Evolutionary conservation across 2,888 invertebrate genomes (phyloP).

Genomic region (Drosophila eohydei): DNA sequence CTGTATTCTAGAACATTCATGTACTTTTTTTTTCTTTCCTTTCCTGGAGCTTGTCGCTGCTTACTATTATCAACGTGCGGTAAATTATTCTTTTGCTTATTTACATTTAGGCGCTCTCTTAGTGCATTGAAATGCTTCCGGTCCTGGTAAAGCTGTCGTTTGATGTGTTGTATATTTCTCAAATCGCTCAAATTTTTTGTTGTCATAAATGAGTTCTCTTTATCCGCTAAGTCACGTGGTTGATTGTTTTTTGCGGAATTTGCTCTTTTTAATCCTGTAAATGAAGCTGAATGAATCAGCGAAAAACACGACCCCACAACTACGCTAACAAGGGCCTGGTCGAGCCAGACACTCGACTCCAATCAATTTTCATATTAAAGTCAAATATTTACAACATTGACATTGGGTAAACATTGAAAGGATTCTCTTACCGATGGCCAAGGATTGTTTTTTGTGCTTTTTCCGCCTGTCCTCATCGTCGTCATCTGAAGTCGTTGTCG

Average conservation of each 20-base stretch:
- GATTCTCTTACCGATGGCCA: slow-evolving; percentile 54
- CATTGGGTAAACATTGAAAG: slow-evolving; percentile 24
- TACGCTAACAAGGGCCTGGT: slow-evolving; percentile 16
- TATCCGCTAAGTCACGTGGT: not conserved
- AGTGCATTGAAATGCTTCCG: not conserved
- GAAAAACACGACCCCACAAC: slow-evolving; percentile 6
- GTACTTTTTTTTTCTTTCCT: not conserved
- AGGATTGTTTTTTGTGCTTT: slow-evolving; percentile 52
- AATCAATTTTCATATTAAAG: slow-evolving; percentile 49
- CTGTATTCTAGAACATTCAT: not conserved
- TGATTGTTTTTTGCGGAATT: not conserved
- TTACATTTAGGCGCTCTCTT: not conserved
- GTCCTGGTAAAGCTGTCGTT: not conserved
- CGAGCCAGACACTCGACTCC: slow-evolving; percentile 16
- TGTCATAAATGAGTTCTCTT: not conserved
- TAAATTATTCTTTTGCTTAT: no score
- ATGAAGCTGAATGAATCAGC: not conserved
- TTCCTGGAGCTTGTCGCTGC: no score
- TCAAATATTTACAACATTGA: slow-evolving; percentile 56
- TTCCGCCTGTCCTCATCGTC: slow-evolving; percentile 40
- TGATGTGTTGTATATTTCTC: no score
- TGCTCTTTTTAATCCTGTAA: slow-evolving; percentile 14
- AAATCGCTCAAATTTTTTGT: no score
- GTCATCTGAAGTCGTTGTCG: slow-evolving; percentile 52
- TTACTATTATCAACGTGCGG: no score